These are phyloP conservation scores for Neopipo cinnamomea DNA, from an alignment of 2,113 vertebrate species.

Conservation along the genomic window DNA sequence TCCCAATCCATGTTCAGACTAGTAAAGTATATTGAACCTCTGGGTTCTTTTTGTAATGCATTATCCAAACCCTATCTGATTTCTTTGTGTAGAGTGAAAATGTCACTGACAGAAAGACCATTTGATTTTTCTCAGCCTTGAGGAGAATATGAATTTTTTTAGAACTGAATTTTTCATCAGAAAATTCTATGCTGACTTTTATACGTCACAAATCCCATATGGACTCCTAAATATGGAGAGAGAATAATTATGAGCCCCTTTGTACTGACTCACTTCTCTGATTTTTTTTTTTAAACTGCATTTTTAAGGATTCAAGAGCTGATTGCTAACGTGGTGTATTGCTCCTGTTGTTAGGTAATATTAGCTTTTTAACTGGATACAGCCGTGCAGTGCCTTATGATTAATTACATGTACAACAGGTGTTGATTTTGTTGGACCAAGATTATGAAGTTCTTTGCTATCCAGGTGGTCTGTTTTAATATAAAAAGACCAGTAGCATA, in stretches of 20 bases:
- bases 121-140: conserved; percentile 35
- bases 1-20: conserved; percentile 32
- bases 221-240: conserved; percentile 64
- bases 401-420: conserved; percentile 67
- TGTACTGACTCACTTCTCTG: conserved; percentile 64
- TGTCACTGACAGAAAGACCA: conserved; percentile 39
- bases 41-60: neutral
- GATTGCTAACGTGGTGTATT: conserved; percentile 24
- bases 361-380: conserved; percentile 47
- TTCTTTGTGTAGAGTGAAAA: conserved; percentile 10
- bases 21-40: conserved; percentile 11
- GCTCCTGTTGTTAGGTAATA: conserved; percentile 58
- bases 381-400: conserved; percentile 32
- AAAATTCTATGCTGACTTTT: conserved; percentile 60
- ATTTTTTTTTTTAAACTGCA: conserved; percentile 25
- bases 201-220: conserved; percentile 68
- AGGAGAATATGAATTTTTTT: conserved; percentile 42
- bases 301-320: conserved; percentile 51
- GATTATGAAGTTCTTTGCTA: conserved; percentile 65
- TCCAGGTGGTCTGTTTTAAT: conserved; percentile 71
- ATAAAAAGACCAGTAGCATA: conserved; percentile 67
- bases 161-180: conserved; percentile 56
- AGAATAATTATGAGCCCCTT: conserved; percentile 66
- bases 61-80: neutral
- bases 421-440: conserved; percentile 65